Conservation (phyloP, 2,888 invertebrate genomes). For the Patella ulyssiponensis region DNA sequence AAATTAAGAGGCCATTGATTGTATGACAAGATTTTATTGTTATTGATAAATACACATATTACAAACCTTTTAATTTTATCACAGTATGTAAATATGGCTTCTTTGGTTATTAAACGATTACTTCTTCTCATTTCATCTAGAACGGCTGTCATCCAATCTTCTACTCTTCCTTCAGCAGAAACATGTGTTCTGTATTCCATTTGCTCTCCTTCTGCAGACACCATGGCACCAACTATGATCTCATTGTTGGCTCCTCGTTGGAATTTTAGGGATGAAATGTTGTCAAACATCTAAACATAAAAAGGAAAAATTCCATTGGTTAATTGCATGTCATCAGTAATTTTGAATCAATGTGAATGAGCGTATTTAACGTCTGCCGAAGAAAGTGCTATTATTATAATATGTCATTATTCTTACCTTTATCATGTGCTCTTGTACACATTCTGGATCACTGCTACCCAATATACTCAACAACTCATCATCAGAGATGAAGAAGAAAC, state of each 20-base stretch:
- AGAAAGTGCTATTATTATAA: no score
- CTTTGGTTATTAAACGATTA: constrained; percentile 87
- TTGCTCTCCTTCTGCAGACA: constrained; percentile 88
- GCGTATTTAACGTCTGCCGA: no score
- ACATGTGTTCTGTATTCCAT: constrained; percentile 86
- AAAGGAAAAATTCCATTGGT: not conserved
- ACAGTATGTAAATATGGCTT: constrained; percentile 89
- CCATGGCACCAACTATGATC: constrained; percentile 84
- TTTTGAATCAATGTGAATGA: no score
- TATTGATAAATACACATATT: no score
- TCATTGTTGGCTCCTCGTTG: constrained; percentile 79
- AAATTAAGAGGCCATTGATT: no score
- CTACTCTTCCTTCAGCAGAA: constrained; percentile 85
- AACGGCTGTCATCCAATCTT: constrained; percentile 93
- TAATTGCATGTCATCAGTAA: no score
- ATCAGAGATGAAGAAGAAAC: constrained; percentile 95
- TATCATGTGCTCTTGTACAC: constrained; percentile 93
- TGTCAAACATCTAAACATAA: constrained; percentile 86
- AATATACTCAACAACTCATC: constrained; percentile 91
- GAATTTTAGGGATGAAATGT: constrained; percentile 84
- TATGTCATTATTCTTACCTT: constrained; percentile 76
- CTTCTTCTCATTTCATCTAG: constrained; percentile 87
- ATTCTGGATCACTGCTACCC: constrained; percentile 86
- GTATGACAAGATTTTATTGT: no score
- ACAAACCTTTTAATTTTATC: constrained; percentile 79